Conservation (phyloP, 2,888 invertebrate species). For the Thalpophila matura region DNA sequence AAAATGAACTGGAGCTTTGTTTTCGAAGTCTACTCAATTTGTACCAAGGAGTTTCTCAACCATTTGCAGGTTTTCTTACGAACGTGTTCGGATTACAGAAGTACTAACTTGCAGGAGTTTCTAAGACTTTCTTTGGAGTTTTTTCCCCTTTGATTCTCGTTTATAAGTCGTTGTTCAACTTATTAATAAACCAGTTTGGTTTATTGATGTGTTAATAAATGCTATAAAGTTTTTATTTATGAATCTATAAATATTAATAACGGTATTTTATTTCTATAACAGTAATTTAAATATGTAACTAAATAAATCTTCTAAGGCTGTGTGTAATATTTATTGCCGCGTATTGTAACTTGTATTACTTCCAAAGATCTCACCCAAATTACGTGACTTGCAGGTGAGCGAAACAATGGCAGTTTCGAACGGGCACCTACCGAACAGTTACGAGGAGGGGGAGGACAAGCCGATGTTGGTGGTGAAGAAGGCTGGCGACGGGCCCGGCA, state of each 20-base stretch:
- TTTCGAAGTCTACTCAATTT: not conserved
- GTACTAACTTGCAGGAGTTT: not conserved
- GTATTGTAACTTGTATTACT: too few relatives aligned
- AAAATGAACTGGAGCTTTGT: too few relatives aligned
- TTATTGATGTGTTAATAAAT: slow-evolving; percentile 3
- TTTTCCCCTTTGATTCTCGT: not conserved
- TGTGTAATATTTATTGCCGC: too few relatives aligned
- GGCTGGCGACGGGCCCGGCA: slow-evolving; percentile 93
- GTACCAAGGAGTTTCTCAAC: not conserved
- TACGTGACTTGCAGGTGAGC: slow-evolving; percentile 92
- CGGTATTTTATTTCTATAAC: not conserved
- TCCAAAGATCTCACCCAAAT: not conserved
- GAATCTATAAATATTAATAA: slow-evolving; percentile 1
- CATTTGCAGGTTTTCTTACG: slow-evolving; percentile 6
- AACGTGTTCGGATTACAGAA: slow-evolving; percentile 21
- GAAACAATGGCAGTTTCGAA: slow-evolving; percentile 95
- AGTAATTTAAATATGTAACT: not conserved
- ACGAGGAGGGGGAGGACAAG: slow-evolving; percentile 94
- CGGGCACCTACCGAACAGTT: slow-evolving; percentile 93
- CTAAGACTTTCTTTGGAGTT: not conserved
- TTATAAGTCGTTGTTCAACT: not conserved
- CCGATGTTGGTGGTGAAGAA: slow-evolving; percentile 95
- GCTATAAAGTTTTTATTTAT: not conserved
- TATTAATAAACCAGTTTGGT: not conserved
- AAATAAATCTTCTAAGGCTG: too few relatives aligned